A percentile compares a stretch with the other conserved stretches of the same genome.
These are phyloP conservation scores for Syngnathus scovelli DNA, from an alignment of 2,113 vertebrate genomes.

Conservation along the genomic window DNA sequence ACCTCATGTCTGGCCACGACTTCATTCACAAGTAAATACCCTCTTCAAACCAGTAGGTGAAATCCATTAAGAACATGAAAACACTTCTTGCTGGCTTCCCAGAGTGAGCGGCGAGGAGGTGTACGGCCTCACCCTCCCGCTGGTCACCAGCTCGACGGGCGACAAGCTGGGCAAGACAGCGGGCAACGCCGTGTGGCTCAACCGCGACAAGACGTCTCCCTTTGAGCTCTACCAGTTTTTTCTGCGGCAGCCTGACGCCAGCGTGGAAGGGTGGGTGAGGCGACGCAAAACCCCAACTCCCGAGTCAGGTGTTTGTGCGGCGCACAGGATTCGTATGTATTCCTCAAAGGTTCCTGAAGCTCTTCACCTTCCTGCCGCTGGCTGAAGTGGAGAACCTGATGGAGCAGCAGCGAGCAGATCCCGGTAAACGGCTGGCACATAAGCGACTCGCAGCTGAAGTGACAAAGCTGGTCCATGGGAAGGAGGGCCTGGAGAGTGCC, in stretches of 20 bases:
- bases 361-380: slow-evolving; percentile 90
- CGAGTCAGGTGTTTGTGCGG: background rate
- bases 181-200: slow-evolving; percentile 94
- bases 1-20: slow-evolving; percentile 90
- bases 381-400: slow-evolving; percentile 85
- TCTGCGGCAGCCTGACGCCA: slow-evolving; percentile 79
- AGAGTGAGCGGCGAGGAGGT: slow-evolving; percentile 86
- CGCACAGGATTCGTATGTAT: background rate
- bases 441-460: slow-evolving; percentile 93
- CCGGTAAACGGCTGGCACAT: slow-evolving; percentile 82
- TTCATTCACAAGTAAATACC: slow-evolving; percentile 80
- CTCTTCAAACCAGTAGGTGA: background rate
- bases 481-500: slow-evolving; percentile 86
- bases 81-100: background rate
- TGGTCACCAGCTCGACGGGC: slow-evolving; percentile 85
- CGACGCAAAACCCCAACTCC: no score
- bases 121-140: slow-evolving; percentile 86
- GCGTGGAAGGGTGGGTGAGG: slow-evolving; percentile 75
- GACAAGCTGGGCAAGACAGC: slow-evolving; percentile 95
- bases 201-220: slow-evolving; percentile 83
- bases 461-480: slow-evolving; percentile 92
- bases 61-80: no score
- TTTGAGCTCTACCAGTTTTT: slow-evolving; percentile 97
- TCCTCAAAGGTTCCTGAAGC: slow-evolving; percentile 81
- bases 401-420: slow-evolving; percentile 81